A percentile compares a stretch with the other conserved stretches of the same genome.
phyloP scores from a whole-genome alignment of 1,140 invertebrate species.

The Andrena cerasifolii region DNA sequence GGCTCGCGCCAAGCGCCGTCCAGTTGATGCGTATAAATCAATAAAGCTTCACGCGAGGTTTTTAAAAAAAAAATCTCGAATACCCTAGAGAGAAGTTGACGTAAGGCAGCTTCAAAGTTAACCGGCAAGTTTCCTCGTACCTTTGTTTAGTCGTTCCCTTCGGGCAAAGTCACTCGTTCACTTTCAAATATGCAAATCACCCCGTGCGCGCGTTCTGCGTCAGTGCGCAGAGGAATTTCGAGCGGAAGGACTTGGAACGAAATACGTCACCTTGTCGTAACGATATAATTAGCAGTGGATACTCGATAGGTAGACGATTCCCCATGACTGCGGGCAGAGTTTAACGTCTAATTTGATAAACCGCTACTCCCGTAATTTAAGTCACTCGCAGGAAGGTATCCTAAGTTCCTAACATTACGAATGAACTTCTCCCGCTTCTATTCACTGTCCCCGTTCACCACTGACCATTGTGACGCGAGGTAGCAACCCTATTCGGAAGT shows the following conservation, averaged over 20 bases:
- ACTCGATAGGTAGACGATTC: background rate
- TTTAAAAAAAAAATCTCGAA: background rate
- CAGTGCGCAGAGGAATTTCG: slow-evolving; percentile 73
- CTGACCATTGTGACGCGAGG: too few species aligned
- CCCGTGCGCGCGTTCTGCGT: slow-evolving; percentile 71
- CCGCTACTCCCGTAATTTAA: too few species aligned
- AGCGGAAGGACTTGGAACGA: slow-evolving; percentile 57
- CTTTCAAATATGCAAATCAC: slow-evolving; percentile 76
- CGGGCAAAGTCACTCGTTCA: slow-evolving; percentile 58
- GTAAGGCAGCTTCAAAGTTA: background rate
- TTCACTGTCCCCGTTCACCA: too few species aligned
- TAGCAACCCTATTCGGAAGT: slow-evolving; percentile 29
- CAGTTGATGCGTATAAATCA: too few species aligned
- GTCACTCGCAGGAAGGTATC: too few species aligned
- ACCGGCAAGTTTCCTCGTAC: background rate
- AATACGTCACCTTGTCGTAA: slow-evolving; percentile 26
- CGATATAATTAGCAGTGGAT: slow-evolving; percentile 28
- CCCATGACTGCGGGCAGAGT: background rate
- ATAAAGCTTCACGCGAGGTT: background rate
- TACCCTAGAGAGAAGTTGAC: background rate
- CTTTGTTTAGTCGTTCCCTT: slow-evolving; percentile 30
- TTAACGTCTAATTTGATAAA: background rate
- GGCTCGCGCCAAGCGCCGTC: too few species aligned
- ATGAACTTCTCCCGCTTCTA: too few species aligned
- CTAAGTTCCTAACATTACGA: too few species aligned